These are phyloP conservation scores for Lordiphosa mommai DNA, from an alignment of 1,140 invertebrate species.

Conservation along the genomic window DNA sequence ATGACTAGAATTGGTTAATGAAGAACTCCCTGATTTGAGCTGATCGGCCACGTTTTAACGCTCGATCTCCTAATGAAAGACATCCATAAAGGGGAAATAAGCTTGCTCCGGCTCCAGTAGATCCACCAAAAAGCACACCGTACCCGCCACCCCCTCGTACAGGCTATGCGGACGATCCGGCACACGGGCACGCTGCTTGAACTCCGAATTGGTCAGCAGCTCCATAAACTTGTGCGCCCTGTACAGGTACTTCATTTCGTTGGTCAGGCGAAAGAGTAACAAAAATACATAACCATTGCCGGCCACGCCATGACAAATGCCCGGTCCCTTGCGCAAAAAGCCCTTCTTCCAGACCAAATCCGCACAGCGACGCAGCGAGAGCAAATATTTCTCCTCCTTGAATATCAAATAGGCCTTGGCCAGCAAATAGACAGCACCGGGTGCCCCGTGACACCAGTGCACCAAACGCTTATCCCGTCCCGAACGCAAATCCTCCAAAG, in stretches of 20 bases:
- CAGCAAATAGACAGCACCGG: slow-evolving; percentile 89
- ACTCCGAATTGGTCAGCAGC: slow-evolving; percentile 86
- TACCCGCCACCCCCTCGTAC: slow-evolving; percentile 92
- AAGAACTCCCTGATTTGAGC: slow-evolving; percentile 41
- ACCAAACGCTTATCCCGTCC: slow-evolving; percentile 84
- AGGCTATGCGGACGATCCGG: slow-evolving; percentile 92
- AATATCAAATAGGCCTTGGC: slow-evolving; percentile 89
- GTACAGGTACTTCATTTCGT: slow-evolving; percentile 86
- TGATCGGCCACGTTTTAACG: too few relatives aligned
- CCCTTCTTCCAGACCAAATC: slow-evolving; percentile 91
- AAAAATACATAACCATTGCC: slow-evolving; percentile 93
- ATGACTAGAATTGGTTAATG: slow-evolving; percentile 42
- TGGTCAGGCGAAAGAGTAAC: slow-evolving; percentile 88
- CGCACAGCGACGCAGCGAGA: slow-evolving; percentile 85
- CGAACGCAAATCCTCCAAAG: slow-evolving; percentile 85
- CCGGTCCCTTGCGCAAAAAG: slow-evolving; percentile 89
- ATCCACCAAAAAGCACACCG: slow-evolving; percentile 90
- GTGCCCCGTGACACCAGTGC: slow-evolving; percentile 94
- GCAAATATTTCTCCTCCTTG: slow-evolving; percentile 87
- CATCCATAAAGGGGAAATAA: slow-evolving; percentile 92
- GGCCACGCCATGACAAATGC: slow-evolving; percentile 92
- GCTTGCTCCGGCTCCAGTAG: slow-evolving; percentile 87
- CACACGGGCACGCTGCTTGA: slow-evolving; percentile 84
- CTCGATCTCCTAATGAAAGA: slow-evolving; percentile 82
- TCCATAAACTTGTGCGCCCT: slow-evolving; percentile 88